These are phyloP conservation scores for Verasper variegatus DNA, from an alignment of 2,113 vertebrate genomes.

Conservation along the genomic window DNA sequence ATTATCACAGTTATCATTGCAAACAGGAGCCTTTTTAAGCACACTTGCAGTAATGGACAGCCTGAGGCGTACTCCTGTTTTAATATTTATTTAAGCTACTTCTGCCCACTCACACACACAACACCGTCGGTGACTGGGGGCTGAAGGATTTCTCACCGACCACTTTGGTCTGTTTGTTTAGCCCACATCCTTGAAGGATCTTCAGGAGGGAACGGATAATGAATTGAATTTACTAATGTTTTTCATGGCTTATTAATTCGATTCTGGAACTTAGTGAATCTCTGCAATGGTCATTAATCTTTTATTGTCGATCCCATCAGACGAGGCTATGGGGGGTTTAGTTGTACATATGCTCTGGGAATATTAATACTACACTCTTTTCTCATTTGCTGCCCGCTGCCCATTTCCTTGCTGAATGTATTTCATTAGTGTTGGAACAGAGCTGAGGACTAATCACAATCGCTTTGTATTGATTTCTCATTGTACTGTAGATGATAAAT, in stretches of 20 bases:
- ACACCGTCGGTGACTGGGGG: slow-evolving; percentile 9
- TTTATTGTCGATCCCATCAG: slow-evolving; percentile 69
- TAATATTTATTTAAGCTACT: slow-evolving; percentile 55
- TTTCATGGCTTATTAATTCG: slow-evolving; percentile 77
- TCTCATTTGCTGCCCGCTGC: slow-evolving; percentile 47
- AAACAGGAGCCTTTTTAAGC: slow-evolving; percentile 32
- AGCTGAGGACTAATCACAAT: slow-evolving; percentile 46
- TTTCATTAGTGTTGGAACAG: slow-evolving; percentile 59
- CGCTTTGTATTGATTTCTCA: slow-evolving; percentile 64
- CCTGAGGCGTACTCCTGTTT: slow-evolving; percentile 45
- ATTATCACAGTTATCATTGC: slow-evolving; percentile 32
- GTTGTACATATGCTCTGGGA: slow-evolving; percentile 58
- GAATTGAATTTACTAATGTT: slow-evolving; percentile 67
- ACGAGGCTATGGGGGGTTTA: slow-evolving; percentile 58
- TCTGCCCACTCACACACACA: slow-evolving; percentile 43
- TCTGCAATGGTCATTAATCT: slow-evolving; percentile 69
- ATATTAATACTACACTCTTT: slow-evolving; percentile 64
- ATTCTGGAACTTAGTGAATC: slow-evolving; percentile 49
- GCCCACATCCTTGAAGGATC: slow-evolving; percentile 53
- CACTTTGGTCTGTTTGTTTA: slow-evolving; percentile 47
- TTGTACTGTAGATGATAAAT: slow-evolving; percentile 63
- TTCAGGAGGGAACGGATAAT: slow-evolving; percentile 56
- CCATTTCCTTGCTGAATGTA: slow-evolving; percentile 53
- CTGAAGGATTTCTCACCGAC: slow-evolving; percentile 27
- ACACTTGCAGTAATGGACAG: slow-evolving; percentile 28